Evolutionary conservation across 2,888 invertebrate species (phyloP), one percentile per base, ranked within the genome.

Genomic region (Phasia obesa): DNA sequence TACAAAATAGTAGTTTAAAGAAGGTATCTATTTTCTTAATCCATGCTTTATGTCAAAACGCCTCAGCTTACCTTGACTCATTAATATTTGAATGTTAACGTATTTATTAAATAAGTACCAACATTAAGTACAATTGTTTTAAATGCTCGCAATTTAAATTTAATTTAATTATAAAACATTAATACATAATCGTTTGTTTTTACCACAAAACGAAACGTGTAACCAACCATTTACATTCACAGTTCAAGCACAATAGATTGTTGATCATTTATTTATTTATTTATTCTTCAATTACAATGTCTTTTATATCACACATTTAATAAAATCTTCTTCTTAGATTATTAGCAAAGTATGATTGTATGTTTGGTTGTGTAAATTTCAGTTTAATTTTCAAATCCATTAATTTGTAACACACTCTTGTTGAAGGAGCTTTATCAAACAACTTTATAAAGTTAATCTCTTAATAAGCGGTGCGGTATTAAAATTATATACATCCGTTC

Each of bases 401-500:
- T 64, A 53, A 53, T 53, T 74, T 62, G 51, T 74, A 15, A 15
- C 19, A 38, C 21, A 57, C 19, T 25, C 6, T 25, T 7, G n/a
- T n/a, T n/a, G n/a, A n/a, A n/a, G n/a, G n/a, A n/a, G 7, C 42
- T 31, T 62, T 60, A 42, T 17, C 17, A 57, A 47, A 4, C 27
- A 42, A 31, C 21, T 55, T 25, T 11, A 15, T 7, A 57, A 31
- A 53, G 15, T 35, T 49, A 9, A 31, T 53, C 15, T 44, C 6
- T 70, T 13, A 21, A 42, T 19, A 60, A 62, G 31, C 47, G 55
- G 51, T n/a, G 31, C 47, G 55, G 51, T n/a, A 57, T 2, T 9
- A 44, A 57, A 57, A 53, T 27, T 27, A 21, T 67, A 60, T 55
- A 64, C 11, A 9, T 35, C 82, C 79, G 82, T 76, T 78, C 65